Conservation (phyloP, 2,113 vertebrate species). For the Chionodraco myersi region DNA sequence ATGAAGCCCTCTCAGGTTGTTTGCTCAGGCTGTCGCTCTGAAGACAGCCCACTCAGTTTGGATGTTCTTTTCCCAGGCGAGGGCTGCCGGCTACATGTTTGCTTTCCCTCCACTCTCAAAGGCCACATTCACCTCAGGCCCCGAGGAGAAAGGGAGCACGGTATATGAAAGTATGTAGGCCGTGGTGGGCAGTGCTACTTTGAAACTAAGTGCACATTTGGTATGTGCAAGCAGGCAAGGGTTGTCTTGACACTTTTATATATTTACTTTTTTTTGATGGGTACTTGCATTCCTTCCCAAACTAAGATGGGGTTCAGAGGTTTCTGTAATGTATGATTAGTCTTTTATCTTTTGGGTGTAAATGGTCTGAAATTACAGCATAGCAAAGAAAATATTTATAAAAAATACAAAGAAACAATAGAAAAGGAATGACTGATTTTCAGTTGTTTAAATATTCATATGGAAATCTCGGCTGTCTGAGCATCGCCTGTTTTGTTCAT, state of each 20-base stretch:
- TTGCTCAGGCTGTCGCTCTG: slow-evolving; percentile 78
- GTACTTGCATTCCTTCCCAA: slow-evolving; percentile 35
- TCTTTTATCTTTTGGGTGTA: background rate
- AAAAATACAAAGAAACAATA: background rate
- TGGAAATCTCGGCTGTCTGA: slow-evolving; percentile 2
- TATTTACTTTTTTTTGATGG: slow-evolving; percentile 46
- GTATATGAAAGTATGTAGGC: slow-evolving; percentile 63
- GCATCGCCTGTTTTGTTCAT: slow-evolving; percentile 35
- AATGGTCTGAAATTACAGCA: background rate
- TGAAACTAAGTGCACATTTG: slow-evolving; percentile 65
- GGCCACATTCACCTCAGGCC: slow-evolving; percentile 77
- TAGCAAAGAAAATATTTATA: background rate
- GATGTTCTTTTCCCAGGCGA: slow-evolving; percentile 81
- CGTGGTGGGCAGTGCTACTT: slow-evolving; percentile 48
- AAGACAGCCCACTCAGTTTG: slow-evolving; percentile 70
- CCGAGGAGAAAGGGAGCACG: slow-evolving; percentile 53
- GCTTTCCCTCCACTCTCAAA: slow-evolving; percentile 76
- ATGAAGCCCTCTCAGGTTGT: slow-evolving; percentile 72
- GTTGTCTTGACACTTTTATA: slow-evolving; percentile 51
- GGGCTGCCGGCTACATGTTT: slow-evolving; percentile 73
- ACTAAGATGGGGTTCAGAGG: slow-evolving; percentile 27
- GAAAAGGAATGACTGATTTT: slow-evolving; percentile 12
- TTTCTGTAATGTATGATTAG: background rate
- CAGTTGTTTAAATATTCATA: slow-evolving; percentile 40
- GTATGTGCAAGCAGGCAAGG: slow-evolving; percentile 56